Percentiles rank a stretch among this genome's conserved stretches.
Evolutionary conservation across 2,113 vertebrate genomes (phyloP).

Genomic region (Cacatua alba): DNA sequence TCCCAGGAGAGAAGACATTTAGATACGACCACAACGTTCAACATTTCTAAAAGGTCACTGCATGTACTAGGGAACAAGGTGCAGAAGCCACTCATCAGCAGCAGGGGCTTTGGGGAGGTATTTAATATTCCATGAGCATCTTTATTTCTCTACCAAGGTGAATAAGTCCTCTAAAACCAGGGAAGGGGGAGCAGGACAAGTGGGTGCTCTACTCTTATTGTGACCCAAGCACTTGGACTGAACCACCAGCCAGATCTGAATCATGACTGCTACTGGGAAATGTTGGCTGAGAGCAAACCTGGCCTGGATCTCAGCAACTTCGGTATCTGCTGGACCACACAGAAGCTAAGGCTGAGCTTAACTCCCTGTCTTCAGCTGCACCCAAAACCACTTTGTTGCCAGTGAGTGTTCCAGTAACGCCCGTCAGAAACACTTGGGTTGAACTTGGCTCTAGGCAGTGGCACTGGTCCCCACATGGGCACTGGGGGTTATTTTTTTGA

Average conservation of each 20-base stretch:
- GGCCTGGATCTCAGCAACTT: not conserved
- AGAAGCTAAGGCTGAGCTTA: not conserved
- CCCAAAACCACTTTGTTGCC: fast-evolving
- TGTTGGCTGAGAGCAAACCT: not conserved
- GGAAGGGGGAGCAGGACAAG: not conserved
- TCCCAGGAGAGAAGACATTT: constrained; percentile 62
- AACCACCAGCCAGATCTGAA: not conserved
- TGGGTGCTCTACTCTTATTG: not conserved
- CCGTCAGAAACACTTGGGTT: not conserved
- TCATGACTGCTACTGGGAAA: not conserved
- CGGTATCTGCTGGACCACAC: fast-evolving
- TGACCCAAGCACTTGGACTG: not conserved
- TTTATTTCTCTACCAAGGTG: constrained; percentile 25
- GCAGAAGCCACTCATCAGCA: constrained; percentile 2
- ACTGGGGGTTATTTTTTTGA: not conserved
- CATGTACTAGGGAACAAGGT: not conserved
- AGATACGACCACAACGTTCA: not conserved
- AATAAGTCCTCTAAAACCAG: not conserved
- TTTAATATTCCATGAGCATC: constrained; percentile 27
- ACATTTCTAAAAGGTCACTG: constrained; percentile 54
- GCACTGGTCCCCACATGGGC: fast-evolving
- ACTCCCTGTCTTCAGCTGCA: not conserved
- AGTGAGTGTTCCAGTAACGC: not conserved
- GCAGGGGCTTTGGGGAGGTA: not conserved
- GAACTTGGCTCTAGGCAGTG: not conserved